A percentile compares a stretch with the other conserved stretches of the same genome.
Conservation (phyloP, 2,888 invertebrate genomes). For the Monoplex corrugatus region DNA sequence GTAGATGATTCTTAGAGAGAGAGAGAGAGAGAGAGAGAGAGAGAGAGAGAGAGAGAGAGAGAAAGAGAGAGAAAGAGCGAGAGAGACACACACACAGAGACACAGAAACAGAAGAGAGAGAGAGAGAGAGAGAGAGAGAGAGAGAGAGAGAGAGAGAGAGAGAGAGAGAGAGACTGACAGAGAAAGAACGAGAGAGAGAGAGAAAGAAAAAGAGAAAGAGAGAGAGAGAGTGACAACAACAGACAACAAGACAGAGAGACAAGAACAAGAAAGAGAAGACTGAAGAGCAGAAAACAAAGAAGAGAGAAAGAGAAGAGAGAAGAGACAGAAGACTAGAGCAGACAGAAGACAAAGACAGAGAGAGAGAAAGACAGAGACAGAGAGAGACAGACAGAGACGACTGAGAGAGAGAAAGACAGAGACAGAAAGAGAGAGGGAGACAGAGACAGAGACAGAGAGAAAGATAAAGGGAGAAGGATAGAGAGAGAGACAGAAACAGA, state of each 20-base stretch:
- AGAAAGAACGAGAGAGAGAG: not conserved
- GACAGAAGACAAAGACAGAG: no score
- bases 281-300: not conserved
- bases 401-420: not conserved
- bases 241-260: not conserved
- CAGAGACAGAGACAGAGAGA: not conserved
- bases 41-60: no score
- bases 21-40: no score
- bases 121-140: no score
- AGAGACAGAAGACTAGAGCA: not conserved
- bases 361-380: not conserved
- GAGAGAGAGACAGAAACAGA: not conserved
- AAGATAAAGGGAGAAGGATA: not conserved
- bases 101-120: no score
- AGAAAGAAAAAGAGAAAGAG: not conserved
- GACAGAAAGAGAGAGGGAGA: not conserved
- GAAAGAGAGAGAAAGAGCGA: no score
- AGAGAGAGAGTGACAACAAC: not conserved
- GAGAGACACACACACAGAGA: no score
- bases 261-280: not conserved
- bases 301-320: not conserved
- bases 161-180: not conserved
- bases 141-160: not conserved
- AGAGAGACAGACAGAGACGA: not conserved
- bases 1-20: no score